Evolutionary conservation across 2,113 vertebrate genomes (phyloP), one percentile per base, ranked within the genome.

Genomic region (Cyprinodon variegatus): DNA sequence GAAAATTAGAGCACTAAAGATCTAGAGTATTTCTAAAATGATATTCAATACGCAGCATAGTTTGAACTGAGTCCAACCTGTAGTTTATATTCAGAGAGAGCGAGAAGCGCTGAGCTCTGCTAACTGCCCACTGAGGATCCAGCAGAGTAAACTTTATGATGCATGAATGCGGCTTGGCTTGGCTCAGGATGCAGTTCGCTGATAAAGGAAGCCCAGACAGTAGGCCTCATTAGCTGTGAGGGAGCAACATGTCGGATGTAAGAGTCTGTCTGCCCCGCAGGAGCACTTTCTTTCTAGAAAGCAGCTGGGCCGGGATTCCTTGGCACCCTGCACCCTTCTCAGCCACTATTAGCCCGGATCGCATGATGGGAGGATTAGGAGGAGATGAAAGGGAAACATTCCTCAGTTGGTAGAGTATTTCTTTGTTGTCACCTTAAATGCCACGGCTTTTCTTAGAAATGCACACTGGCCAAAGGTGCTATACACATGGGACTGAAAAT

Each of bases 171-270:
- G 29, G 68, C 72, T 48, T 0, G 38, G 73, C 71, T 75, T 10
- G 61, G 79, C 68, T 74, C 61, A 38, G 65, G 72, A 84, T 69
- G 69, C 81, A 79, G 81, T 64, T 3, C 63, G 76, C 79, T 70
- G 88, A 85, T 87, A 78, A 87, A 66, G 72, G 85, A 85, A 79
- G 76, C 73, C 85, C 83, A 85, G 85, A 88, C 79, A 81, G 75
- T 53, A 81, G 78, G 90, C 73, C 79, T 89, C 86, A 83, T 90
- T 86, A 85, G 78, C 76, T 82, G 57, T 53, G 76, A 88, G 77
- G 83, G 81, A 79, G 80, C 67, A 70, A 69, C 85, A 71, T 66
- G 22, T 77, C 70, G 11, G 13, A 82, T 20, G 62, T 74, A 83
- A 76, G 87, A 78, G 85, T 83, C 79, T 78, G n/a, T 81, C 71